Percentiles rank a stretch among this genome's conserved stretches.
These are phyloP conservation scores for Cotesia congregata DNA, from an alignment of 2,888 invertebrate genomes.

Conservation along the genomic window DNA sequence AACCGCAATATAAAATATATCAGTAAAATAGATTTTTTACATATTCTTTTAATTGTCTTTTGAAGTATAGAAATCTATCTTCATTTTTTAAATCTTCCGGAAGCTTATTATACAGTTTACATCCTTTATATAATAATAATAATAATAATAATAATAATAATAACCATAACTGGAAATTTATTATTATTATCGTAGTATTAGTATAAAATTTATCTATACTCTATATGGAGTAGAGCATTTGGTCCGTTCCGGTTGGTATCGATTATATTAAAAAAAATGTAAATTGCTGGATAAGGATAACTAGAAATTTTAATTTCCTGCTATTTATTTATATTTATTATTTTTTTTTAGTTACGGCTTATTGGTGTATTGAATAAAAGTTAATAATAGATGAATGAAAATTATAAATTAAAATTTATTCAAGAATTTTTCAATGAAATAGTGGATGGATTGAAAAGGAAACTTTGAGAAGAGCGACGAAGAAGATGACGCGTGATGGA, in stretches of 20 bases:
- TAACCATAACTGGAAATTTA: too few species aligned
- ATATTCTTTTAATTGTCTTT: too few species aligned
- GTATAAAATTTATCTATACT: background rate
- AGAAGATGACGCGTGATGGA: conserved; percentile 20
- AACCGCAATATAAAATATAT: too few species aligned
- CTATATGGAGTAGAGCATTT: background rate
- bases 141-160: too few species aligned
- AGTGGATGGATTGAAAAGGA: conserved; percentile 35
- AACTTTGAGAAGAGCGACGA: background rate
- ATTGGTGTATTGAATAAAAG: background rate
- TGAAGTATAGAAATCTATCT: too few species aligned
- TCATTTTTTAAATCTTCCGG: too few species aligned
- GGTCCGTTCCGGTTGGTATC: background rate
- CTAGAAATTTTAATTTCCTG: background rate
- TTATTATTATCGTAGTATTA: background rate
- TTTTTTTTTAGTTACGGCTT: background rate
- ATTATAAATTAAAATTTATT: background rate
- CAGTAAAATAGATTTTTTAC: too few species aligned
- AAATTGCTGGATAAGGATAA: background rate
- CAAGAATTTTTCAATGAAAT: background rate
- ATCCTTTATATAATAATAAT: too few species aligned
- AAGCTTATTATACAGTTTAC: too few species aligned
- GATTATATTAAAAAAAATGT: background rate
- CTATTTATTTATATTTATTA: too few species aligned
- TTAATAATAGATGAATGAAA: background rate